Percentiles rank a stretch among this genome's conserved stretches.
Evolutionary conservation across 64 coral and sea anemone genomes (phyloP).

Genomic region (Porites australiensis): DNA sequence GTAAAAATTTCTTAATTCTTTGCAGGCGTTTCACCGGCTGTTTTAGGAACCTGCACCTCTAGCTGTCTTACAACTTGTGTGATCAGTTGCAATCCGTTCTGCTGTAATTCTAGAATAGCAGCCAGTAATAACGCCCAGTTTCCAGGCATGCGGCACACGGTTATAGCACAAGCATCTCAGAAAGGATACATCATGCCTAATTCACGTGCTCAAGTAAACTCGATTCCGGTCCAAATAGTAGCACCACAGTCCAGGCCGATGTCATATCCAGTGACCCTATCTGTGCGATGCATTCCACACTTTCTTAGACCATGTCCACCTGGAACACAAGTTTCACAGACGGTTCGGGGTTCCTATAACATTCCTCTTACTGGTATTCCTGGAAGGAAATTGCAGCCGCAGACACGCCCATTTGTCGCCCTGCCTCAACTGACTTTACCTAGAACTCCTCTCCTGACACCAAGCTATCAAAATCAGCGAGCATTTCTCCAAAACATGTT

Average conservation of each 20-base stretch:
- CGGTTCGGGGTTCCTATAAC: neutral
- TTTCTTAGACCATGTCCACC: slow-evolving; percentile 10
- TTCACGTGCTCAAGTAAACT: neutral
- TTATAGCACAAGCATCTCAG: slow-evolving; percentile 12
- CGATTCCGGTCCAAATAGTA: neutral
- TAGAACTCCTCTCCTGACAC: neutral
- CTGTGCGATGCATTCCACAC: slow-evolving; percentile 16
- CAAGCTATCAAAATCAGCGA: neutral
- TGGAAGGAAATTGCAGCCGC: neutral
- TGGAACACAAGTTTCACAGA: slow-evolving; percentile 8
- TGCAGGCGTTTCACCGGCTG: slow-evolving; percentile 67
- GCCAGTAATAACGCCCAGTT: slow-evolving; percentile 30
- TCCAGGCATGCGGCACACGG: slow-evolving; percentile 17
- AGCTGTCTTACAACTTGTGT: slow-evolving; percentile 58
- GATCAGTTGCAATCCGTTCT: slow-evolving; percentile 81
- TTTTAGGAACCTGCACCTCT: slow-evolving; percentile 67
- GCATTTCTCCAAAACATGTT: neutral
- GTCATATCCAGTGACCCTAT: neutral
- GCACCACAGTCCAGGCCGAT: neutral
- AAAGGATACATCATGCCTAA: neutral
- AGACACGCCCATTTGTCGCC: neutral
- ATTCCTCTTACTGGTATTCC: neutral
- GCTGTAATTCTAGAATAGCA: slow-evolving; percentile 71
- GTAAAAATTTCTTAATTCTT: neutral
- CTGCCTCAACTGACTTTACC: neutral